A percentile compares a stretch with the other conserved stretches of the same genome.
Conservation (phyloP, 23 tunicate species). For the Styela clava region DNA sequence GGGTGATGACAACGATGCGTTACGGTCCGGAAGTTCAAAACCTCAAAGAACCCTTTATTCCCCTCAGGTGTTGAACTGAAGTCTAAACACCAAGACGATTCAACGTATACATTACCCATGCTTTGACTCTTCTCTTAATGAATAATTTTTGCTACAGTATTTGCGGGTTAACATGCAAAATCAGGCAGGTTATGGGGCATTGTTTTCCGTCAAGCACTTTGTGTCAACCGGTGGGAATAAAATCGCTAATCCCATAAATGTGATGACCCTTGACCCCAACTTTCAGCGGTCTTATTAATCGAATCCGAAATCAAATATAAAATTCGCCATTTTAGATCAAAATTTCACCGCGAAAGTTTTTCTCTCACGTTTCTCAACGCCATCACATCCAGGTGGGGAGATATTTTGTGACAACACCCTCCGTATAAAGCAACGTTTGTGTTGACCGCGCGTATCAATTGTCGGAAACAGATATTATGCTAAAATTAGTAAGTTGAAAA, state of each 20-base stretch:
- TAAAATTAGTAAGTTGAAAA: background rate
- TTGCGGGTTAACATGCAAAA: background rate
- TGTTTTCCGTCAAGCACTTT: background rate
- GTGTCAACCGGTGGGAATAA: slow-evolving; percentile 8
- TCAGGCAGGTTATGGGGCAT: background rate
- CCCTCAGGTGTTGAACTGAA: no score
- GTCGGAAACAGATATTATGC: background rate
- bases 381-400: slow-evolving; percentile 10
- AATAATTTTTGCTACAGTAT: no score
- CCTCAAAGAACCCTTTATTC: background rate
- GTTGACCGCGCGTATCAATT: background rate
- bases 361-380: slow-evolving; percentile 21
- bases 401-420: slow-evolving; percentile 3
- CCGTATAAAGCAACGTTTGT: background rate
- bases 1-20: background rate
- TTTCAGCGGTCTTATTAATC: background rate
- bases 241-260: slow-evolving; percentile 32
- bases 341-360: slow-evolving; percentile 10
- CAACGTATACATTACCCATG: no score
- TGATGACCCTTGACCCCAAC: slow-evolving; percentile 26
- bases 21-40: background rate
- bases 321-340: slow-evolving; percentile 8
- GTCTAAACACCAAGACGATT: no score
- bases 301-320: slow-evolving; percentile 12
- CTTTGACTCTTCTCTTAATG: no score